These are phyloP conservation scores for Grus americana DNA, from an alignment of 2,113 vertebrate species.

Conservation along the genomic window DNA sequence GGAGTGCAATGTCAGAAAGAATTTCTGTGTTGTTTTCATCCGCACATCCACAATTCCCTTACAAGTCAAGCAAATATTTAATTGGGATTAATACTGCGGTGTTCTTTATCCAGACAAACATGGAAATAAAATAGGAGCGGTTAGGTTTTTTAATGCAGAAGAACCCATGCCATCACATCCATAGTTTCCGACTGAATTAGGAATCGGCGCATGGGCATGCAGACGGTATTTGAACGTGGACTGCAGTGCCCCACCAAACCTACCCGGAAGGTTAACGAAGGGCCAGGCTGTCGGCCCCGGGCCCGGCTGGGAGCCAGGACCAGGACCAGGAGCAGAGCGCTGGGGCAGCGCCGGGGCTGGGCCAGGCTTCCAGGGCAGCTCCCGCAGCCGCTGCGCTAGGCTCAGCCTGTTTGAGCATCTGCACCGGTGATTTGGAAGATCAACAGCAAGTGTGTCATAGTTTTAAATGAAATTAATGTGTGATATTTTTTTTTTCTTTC, in stretches of 20 bases:
- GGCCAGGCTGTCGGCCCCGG: background rate
- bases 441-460: background rate
- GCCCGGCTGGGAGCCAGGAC: background rate
- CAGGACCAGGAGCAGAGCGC: background rate
- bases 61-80: background rate
- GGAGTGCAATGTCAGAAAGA: background rate
- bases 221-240: background rate
- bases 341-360: background rate
- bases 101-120: background rate
- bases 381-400: fast-evolving
- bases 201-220: background rate
- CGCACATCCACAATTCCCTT: background rate
- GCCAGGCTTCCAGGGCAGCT: background rate
- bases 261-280: background rate
- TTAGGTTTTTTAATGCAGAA: fast-evolving
- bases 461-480: background rate
- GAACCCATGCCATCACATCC: background rate
- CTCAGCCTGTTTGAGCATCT: background rate
- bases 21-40: fast-evolving
- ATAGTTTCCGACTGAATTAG: background rate
- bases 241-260: background rate
- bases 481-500: background rate
- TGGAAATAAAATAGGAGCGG: fast-evolving
- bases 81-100: too few species aligned
- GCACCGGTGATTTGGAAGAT: background rate